These are phyloP conservation scores for Siniperca undulata DNA, from an alignment of 2,797 vertebrate species.

Conservation along the genomic window DNA sequence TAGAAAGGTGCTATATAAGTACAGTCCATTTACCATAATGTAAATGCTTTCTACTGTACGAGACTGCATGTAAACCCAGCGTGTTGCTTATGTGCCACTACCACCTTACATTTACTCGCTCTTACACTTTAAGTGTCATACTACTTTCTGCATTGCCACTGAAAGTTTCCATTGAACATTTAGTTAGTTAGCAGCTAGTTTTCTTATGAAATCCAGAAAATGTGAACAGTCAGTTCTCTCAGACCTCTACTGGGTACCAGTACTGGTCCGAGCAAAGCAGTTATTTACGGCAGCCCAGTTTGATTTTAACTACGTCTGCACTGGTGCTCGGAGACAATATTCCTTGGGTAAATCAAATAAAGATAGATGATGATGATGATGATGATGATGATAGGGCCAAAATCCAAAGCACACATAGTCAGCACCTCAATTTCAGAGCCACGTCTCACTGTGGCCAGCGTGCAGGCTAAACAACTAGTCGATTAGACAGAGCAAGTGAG, in stretches of 20 bases:
- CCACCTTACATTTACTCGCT: neutral
- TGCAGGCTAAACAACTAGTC: neutral
- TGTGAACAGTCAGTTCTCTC: neutral
- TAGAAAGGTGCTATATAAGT: too few species aligned
- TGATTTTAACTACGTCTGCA: neutral
- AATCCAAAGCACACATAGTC: neutral
- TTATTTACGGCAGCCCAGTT: neutral
- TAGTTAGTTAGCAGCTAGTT: neutral
- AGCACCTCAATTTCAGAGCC: neutral
- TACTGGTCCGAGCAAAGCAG: neutral
- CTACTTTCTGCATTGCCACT: neutral
- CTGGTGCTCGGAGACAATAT: neutral
- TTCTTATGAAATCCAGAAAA: neutral
- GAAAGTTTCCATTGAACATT: neutral
- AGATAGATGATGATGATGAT: neutral
- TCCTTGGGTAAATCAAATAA: neutral
- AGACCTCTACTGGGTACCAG: neutral
- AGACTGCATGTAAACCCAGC: neutral
- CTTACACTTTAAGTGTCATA: neutral
- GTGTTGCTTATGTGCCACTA: neutral
- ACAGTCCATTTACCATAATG: neutral
- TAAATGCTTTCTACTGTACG: neutral
- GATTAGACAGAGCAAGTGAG: constrained; percentile 8
- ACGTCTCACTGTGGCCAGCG: constrained; percentile 4
- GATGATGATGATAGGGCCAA: neutral